Evolutionary conservation across 2,888 invertebrate species (phyloP).

Genomic region (Chrysolina oricalcia): DNA sequence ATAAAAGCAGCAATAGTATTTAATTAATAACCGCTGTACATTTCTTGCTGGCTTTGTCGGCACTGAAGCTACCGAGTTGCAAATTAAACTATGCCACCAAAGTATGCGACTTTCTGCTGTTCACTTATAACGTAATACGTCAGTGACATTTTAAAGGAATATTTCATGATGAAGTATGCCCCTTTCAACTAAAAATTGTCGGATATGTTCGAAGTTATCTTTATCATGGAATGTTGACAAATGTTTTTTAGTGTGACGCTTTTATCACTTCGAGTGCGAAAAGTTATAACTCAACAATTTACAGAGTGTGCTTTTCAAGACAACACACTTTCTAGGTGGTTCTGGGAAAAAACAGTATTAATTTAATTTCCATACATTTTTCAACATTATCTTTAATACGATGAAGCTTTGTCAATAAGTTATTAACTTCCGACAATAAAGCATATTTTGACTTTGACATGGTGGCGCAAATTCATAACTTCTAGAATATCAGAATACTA

Average conservation of each 20-base stretch:
- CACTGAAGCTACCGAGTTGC: slow-evolving; percentile 65
- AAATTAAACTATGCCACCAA: slow-evolving; percentile 71
- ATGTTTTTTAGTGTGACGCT: slow-evolving; percentile 60
- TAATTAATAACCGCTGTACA: slow-evolving; percentile 61
- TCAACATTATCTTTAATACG: no score
- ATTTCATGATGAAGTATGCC: slow-evolving; percentile 64
- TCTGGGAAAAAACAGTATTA: not conserved
- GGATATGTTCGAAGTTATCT: slow-evolving; percentile 64
- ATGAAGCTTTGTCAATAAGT: no score
- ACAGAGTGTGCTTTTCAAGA: slow-evolving; percentile 8
- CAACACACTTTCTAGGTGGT: not conserved
- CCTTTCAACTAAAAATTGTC: slow-evolving; percentile 63
- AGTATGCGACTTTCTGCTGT: slow-evolving; percentile 68
- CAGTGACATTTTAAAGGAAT: slow-evolving; percentile 70
- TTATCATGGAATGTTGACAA: slow-evolving; percentile 64
- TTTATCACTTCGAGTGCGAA: slow-evolving; percentile 59
- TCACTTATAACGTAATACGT: slow-evolving; percentile 69
- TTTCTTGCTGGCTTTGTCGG: slow-evolving; percentile 69
- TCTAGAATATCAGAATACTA: no score
- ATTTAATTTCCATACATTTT: no score
- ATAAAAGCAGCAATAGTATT: slow-evolving; percentile 54
- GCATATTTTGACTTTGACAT: no score
- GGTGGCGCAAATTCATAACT: no score
- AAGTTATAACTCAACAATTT: slow-evolving; percentile 43
- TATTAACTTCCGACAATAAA: no score